Base-by-base conservation (phyloP, 2,888 invertebrate species). In the Pegoplata infirma region DNA sequence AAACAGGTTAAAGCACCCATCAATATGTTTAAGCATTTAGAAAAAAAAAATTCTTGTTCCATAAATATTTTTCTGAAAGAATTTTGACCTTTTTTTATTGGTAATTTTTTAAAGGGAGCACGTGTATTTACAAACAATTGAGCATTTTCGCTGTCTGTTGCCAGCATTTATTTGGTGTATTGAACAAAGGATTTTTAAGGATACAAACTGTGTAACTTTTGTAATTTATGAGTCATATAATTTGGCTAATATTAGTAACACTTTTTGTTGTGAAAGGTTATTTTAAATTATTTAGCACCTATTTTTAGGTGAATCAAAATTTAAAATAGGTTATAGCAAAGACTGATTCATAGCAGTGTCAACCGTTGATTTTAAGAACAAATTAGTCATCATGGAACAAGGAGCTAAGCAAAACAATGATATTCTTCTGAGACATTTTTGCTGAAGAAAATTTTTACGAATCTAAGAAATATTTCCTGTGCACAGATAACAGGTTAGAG, bases 71-170 rank as follows among this genome's bases (percentile, higher is more conserved):
- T 36, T 58, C 10, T 17, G 12, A 46, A 8, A 19, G 40, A 40
- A 44, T 21, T 76, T 49, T 58, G 28, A 63, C 36, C 49, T 51
- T 58, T 61, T 74, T 36, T n/a, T n/a, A n/a, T 25, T 32, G 59
- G 2, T 44, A 17, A n/a, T 32, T 19, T 46, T 3, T 21, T n/a
- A 1, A 4, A 5, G 21, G 21, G 14, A 5, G 19, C 8, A 8
- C 12, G 5, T 49, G 49, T 21, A n/a, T n/a, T n/a, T n/a, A n/a
- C 19, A 10, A 19, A 8, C 17, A 47, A 47, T 49, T 49, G 21
- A n/a, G 19, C 49, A n/a, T 32, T n/a, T 55, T 32, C n/a, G 17
- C 12, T 17, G 32, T 36, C 32, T 19, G 17, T 55, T 10, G 12
- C 5, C 17, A 17, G 16, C 16, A 14, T 32, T 53, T 1, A 23